Evolutionary conservation across 2,888 invertebrate genomes (phyloP).

Genomic region (Portevinia maculata): DNA sequence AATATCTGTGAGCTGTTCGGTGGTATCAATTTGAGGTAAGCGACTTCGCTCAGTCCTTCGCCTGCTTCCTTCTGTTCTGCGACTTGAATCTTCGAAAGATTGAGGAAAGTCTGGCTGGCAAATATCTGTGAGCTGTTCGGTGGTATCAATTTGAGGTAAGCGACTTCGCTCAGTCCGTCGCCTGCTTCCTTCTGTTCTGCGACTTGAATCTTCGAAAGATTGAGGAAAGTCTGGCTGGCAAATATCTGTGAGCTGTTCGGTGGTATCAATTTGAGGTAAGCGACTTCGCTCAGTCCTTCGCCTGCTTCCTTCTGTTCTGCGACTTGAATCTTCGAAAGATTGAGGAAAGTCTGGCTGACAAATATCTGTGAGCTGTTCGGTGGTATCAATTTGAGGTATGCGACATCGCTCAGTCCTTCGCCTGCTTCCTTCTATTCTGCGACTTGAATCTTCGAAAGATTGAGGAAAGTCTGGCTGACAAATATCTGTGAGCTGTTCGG

Average conservation of each 20-base stretch:
- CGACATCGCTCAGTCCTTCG: neutral
- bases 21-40: neutral
- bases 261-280: neutral
- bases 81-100: slow-evolving; percentile 4
- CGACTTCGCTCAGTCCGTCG: neutral
- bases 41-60: neutral
- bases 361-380: neutral
- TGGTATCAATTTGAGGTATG: neutral
- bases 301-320: neutral
- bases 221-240: slow-evolving; percentile 5
- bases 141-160: neutral
- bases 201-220: slow-evolving; percentile 4
- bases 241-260: neutral
- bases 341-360: neutral
- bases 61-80: neutral
- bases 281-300: neutral
- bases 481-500: neutral
- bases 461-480: slow-evolving; percentile 7
- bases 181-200: neutral
- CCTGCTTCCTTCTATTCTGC: neutral
- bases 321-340: neutral
- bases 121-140: slow-evolving; percentile 7
- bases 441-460: neutral
- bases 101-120: slow-evolving; percentile 13
- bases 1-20: slow-evolving; percentile 5